Evolutionary conservation across 1,140 invertebrate species (phyloP).

Genomic region (Drosophila suzukii): DNA sequence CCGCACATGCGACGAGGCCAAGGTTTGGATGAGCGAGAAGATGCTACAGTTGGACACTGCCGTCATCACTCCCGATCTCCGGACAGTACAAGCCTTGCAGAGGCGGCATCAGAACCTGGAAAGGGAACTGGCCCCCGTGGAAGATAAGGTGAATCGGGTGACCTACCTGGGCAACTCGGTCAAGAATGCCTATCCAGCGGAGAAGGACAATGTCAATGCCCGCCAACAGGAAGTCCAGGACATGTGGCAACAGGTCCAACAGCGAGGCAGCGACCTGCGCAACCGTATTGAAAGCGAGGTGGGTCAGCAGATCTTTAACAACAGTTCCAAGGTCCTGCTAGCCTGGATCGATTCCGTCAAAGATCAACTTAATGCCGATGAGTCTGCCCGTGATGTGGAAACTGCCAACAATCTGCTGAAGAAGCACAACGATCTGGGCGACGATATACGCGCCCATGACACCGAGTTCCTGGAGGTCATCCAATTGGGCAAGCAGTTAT

Average conservation of each 20-base stretch:
- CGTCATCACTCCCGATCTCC: slow-evolving; percentile 92
- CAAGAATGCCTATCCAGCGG: slow-evolving; percentile 95
- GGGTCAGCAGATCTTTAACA: slow-evolving; percentile 97
- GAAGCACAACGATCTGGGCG: slow-evolving; percentile 94
- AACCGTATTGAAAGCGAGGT: slow-evolving; percentile 95
- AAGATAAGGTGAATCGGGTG: slow-evolving; percentile 94
- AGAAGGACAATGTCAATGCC: slow-evolving; percentile 92
- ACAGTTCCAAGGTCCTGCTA: slow-evolving; percentile 91
- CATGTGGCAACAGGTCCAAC: slow-evolving; percentile 94
- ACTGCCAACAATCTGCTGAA: slow-evolving; percentile 96
- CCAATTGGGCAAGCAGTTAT: slow-evolving; percentile 90
- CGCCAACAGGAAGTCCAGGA: slow-evolving; percentile 94
- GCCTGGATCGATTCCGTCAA: slow-evolving; percentile 92
- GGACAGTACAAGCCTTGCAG: slow-evolving; percentile 95
- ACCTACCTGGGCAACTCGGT: slow-evolving; percentile 93
- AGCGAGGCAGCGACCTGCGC: slow-evolving; percentile 92
- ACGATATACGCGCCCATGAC: slow-evolving; percentile 94
- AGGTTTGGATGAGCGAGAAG: slow-evolving; percentile 98
- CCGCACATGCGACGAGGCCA: slow-evolving; percentile 95
- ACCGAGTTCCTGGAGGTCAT: slow-evolving; percentile 91
- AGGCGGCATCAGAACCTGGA: slow-evolving; percentile 95
- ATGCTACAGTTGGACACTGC: slow-evolving; percentile 93
- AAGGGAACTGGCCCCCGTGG: slow-evolving; percentile 93
- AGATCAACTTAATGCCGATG: slow-evolving; percentile 92
- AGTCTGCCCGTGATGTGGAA: slow-evolving; percentile 93